phyloP scores from a whole-genome alignment of 2,113 vertebrate species.

The Muscicapa adusta region DNA sequence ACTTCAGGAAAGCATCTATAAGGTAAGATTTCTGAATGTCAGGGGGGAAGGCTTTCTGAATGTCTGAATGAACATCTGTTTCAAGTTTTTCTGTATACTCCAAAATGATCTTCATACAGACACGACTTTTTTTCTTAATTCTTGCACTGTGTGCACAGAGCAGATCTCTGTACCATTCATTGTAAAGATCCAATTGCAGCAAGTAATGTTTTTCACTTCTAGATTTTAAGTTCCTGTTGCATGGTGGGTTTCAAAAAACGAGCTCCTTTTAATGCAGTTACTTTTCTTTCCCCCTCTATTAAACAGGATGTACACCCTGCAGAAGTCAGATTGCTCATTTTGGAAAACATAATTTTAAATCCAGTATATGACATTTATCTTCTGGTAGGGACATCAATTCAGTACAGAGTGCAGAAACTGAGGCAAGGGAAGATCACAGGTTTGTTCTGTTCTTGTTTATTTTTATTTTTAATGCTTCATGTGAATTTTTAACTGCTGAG shows the following conservation, averaged over 20 bases:
- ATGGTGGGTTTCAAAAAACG: neutral
- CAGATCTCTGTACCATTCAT: neutral
- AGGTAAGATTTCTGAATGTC: slow-evolving; percentile 44
- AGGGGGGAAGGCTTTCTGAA: neutral
- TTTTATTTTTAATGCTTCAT: neutral
- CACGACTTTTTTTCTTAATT: neutral
- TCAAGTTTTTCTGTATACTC: neutral
- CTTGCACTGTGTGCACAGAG: neutral
- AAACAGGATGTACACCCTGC: slow-evolving; percentile 88
- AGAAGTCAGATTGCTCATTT: slow-evolving; percentile 89
- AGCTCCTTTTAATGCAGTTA: neutral
- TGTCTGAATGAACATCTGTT: neutral
- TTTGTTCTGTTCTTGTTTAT: slow-evolving; percentile 41
- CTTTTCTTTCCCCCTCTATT: neutral
- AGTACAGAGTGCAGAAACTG: slow-evolving; percentile 92
- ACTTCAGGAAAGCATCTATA: slow-evolving; percentile 76
- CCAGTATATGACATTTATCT: slow-evolving; percentile 89
- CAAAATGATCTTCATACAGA: neutral
- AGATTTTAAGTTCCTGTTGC: neutral
- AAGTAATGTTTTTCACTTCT: neutral
- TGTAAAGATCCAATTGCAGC: neutral
- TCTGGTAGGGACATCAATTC: slow-evolving; percentile 86
- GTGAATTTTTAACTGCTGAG: neutral
- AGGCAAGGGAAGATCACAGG: slow-evolving; percentile 92
- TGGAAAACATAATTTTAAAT: slow-evolving; percentile 95